Conservation (phyloP, 2,888 invertebrate species). For the Caenorhabditis uteleia region DNA sequence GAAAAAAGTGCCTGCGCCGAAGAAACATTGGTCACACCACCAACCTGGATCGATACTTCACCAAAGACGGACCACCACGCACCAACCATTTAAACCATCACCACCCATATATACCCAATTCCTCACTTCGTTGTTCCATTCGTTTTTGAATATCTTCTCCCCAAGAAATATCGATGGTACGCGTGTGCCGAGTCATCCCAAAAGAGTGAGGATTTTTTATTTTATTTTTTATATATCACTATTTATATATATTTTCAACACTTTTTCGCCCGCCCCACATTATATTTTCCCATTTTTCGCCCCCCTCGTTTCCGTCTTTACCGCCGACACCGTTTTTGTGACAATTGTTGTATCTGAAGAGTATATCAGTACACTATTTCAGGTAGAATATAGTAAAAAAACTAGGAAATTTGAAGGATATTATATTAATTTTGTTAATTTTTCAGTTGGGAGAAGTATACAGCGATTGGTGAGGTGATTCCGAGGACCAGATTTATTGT, state of each 20-base stretch:
- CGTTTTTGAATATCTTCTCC: no score
- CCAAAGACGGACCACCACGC: not conserved
- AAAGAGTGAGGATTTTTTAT: conserved; percentile 59
- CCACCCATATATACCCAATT: not conserved
- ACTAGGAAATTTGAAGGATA: not conserved
- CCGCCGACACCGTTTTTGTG: conserved; percentile 1
- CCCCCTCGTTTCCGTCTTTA: not conserved
- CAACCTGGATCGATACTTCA: not conserved
- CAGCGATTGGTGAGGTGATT: conserved; percentile 75
- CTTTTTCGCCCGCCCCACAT: not conserved
- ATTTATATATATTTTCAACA: conserved; percentile 1
- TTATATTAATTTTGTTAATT: conserved; percentile 7
- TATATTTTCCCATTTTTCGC: not conserved
- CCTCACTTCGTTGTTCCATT: conserved; percentile 16
- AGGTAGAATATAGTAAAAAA: conserved; percentile 23
- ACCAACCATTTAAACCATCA: not conserved
- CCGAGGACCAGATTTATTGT: conserved; percentile 79
- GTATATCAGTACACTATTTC: conserved; percentile 27
- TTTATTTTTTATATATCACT: conserved; percentile 14
- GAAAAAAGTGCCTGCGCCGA: no score
- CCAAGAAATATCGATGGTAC: no score
- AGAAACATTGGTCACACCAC: no score
- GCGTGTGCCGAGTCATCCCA: conserved; percentile 60
- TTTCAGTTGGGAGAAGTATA: conserved; percentile 71
- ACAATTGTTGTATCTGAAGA: not conserved